Evolutionary conservation across 2,888 invertebrate species (phyloP).

Genomic region (Acrobasis repandana): DNA sequence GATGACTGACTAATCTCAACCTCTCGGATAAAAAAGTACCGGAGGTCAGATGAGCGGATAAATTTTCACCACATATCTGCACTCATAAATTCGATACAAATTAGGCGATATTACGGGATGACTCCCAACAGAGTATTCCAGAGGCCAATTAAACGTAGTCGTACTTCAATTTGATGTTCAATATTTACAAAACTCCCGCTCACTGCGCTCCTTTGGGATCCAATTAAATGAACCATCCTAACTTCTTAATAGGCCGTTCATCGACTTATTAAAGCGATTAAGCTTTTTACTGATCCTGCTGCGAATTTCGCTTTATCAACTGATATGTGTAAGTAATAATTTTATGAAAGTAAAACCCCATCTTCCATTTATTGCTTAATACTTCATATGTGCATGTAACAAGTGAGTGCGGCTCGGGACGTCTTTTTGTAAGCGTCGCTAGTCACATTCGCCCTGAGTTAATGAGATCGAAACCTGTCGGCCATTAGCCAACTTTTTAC

Average conservation of each 20-base stretch:
- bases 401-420: too few relatives aligned
- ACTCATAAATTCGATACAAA: not conserved
- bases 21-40: too few relatives aligned
- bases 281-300: slow-evolving; percentile 34
- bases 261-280: slow-evolving; percentile 45
- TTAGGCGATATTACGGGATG: not conserved
- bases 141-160: not conserved
- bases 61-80: slow-evolving; percentile 10
- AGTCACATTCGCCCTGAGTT: too few relatives aligned
- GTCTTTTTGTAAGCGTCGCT: too few relatives aligned
- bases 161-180: slow-evolving; percentile 16
- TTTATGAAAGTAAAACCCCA: too few relatives aligned
- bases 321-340: not conserved
- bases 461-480: too few relatives aligned
- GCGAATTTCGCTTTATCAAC: not conserved
- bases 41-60: too few relatives aligned
- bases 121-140: not conserved
- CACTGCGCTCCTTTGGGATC: slow-evolving; percentile 39
- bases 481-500: too few relatives aligned
- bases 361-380: too few relatives aligned
- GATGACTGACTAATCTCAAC: too few relatives aligned
- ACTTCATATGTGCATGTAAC: too few relatives aligned
- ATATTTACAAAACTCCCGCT: not conserved
- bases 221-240: slow-evolving; percentile 55
- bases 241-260: slow-evolving; percentile 58